These are phyloP conservation scores for Artibeus lituratus DNA, from an alignment of 2,797 vertebrate genomes.

Conservation along the genomic window DNA sequence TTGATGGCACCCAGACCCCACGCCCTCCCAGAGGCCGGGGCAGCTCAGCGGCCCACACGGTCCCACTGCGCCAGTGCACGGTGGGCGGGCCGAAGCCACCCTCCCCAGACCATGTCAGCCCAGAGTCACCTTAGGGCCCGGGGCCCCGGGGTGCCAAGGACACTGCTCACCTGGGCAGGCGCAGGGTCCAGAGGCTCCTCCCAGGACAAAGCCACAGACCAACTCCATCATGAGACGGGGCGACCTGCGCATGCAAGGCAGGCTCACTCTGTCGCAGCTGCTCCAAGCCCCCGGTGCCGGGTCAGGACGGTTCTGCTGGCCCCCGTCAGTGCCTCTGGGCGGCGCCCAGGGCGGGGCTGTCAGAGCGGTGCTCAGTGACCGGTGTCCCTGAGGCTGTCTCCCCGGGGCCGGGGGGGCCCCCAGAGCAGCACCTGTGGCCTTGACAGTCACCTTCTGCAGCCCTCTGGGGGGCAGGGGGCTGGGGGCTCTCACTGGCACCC, in stretches of 20 bases:
- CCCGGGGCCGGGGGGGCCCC: too few species aligned
- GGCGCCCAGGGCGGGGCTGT: fast-evolving
- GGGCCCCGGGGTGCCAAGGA: fast-evolving
- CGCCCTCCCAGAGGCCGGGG: fast-evolving
- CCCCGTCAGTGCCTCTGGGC: fast-evolving
- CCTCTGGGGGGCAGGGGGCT: not conserved
- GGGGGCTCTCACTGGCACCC: not conserved
- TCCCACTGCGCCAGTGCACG: not conserved
- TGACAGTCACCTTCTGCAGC: not conserved
- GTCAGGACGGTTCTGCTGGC: fast-evolving
- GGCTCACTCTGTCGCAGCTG: not conserved
- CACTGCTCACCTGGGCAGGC: fast-evolving
- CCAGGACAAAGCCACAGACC: not conserved
- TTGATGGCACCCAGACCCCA: too few species aligned
- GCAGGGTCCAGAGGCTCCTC: not conserved
- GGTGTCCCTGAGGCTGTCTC: not conserved
- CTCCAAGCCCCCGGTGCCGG: fast-evolving
- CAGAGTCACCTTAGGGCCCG: not conserved
- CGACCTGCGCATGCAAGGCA: fast-evolving
- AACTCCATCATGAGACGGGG: fast-evolving
- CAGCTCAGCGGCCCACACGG: not conserved
- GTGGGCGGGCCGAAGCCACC: too few species aligned
- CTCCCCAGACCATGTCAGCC: not conserved
- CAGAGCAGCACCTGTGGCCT: not conserved
- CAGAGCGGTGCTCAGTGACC: fast-evolving